phyloP scores from a whole-genome alignment of 2,113 vertebrate genomes.

The Motacilla alba region DNA sequence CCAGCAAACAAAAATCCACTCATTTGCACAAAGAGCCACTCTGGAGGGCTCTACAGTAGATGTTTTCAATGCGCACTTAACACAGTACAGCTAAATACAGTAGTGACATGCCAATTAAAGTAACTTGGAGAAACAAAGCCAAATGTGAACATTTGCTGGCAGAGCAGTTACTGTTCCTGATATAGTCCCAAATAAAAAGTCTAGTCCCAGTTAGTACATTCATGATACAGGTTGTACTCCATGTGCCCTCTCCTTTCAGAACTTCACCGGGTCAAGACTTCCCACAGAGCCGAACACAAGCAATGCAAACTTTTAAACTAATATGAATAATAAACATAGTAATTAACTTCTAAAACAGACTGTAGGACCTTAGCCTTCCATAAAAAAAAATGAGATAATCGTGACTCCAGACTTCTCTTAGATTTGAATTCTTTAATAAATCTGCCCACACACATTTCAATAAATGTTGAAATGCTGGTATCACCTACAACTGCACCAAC shows the following conservation, averaged over 20 bases:
- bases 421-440: background rate
- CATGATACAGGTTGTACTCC: background rate
- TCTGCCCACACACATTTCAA: background rate
- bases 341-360: background rate
- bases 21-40: background rate
- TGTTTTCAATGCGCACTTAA: background rate
- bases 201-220: background rate
- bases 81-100: background rate
- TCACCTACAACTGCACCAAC: fast-evolving
- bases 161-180: background rate
- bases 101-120: background rate
- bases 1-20: background rate
- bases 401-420: background rate
- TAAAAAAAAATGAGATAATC: background rate
- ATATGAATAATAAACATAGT: background rate
- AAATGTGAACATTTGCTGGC: background rate
- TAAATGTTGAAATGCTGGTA: background rate
- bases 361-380: background rate
- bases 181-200: background rate
- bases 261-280: background rate
- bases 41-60: background rate
- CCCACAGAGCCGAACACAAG: background rate
- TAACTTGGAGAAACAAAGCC: background rate
- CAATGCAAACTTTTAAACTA: background rate
- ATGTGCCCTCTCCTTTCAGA: background rate